phyloP scores from a whole-genome alignment of 2,113 vertebrate species.

The Podarcis cretensis region DNA sequence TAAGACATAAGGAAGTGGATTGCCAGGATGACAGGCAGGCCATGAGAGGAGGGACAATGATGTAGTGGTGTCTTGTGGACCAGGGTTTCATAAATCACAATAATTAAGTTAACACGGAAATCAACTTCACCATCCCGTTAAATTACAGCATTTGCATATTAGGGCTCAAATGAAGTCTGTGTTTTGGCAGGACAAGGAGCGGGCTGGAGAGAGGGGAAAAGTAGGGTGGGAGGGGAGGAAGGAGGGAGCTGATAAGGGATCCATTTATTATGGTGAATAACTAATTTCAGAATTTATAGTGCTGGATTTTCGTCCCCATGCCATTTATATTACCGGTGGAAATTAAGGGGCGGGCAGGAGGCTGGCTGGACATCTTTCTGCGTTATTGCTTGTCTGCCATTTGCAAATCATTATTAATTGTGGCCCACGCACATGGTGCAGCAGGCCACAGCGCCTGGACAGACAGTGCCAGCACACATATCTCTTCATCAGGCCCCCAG shows the following conservation, averaged over 20 bases:
- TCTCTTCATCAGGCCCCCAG: conserved; percentile 97
- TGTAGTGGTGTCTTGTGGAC: conserved; percentile 72
- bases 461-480: conserved; percentile 88
- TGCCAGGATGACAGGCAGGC: conserved; percentile 29
- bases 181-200: conserved; percentile 26
- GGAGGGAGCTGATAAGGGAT: conserved; percentile 65
- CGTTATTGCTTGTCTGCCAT: conserved; percentile 92
- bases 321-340: conserved; percentile 86
- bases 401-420: conserved; percentile 98
- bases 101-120: conserved; percentile 86
- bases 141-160: conserved; percentile 85
- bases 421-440: conserved; percentile 78
- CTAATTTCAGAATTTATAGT: conserved; percentile 88
- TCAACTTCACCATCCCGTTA: conserved; percentile 85
- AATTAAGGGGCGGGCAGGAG: conserved; percentile 84
- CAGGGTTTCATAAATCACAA: conserved; percentile 89
- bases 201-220: conserved; percentile 19
- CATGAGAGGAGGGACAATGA: conserved; percentile 73
- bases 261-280: conserved; percentile 86
- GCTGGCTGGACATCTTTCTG: conserved; percentile 86
- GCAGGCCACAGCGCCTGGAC: conserved; percentile 80
- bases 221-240: conserved; percentile 40
- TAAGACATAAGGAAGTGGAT: neutral
- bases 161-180: conserved; percentile 73
- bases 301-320: conserved; percentile 81